These are phyloP conservation scores for Whitmania pigra DNA, from an alignment of 1,140 invertebrate species.

Conservation along the genomic window DNA sequence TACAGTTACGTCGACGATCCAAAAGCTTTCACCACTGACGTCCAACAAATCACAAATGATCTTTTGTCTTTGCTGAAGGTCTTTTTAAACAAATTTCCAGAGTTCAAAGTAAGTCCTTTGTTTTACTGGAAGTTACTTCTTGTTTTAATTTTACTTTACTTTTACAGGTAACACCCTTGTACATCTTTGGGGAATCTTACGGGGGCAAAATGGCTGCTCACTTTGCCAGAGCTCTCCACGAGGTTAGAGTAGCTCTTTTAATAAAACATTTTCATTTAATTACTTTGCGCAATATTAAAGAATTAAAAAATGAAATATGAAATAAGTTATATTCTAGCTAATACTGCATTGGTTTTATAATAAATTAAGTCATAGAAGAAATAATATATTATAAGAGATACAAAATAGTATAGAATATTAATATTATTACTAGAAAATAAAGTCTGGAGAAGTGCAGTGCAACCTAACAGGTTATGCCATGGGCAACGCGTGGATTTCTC, in stretches of 20 bases:
- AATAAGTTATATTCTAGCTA: too few species aligned
- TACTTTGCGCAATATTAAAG: not conserved
- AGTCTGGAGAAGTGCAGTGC: conserved; percentile 51
- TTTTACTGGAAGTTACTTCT: not conserved
- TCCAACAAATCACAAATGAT: conserved; percentile 63
- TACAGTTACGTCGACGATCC: conserved; percentile 63
- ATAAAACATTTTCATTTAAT: not conserved
- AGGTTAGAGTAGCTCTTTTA: conserved; percentile 41
- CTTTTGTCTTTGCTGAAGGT: conserved; percentile 56
- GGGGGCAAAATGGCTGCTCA: conserved; percentile 77
- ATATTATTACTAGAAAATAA: conserved; percentile 49
- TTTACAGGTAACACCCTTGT: conserved; percentile 53
- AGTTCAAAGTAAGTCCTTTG: conserved; percentile 45
- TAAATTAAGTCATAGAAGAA: too few species aligned
- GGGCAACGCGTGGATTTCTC: conserved; percentile 74
- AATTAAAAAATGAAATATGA: too few species aligned
- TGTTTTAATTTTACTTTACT: conserved; percentile 22
- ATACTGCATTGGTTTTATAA: too few species aligned
- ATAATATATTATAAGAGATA: not conserved
- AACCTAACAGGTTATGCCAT: conserved; percentile 64
- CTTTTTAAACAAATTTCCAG: conserved; percentile 52
- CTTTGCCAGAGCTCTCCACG: conserved; percentile 50
- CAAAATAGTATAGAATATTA: not conserved
- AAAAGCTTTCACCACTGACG: conserved; percentile 50
- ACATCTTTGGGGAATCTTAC: conserved; percentile 72